These are phyloP conservation scores for Grantiella picta DNA, from an alignment of 2,113 vertebrate species.

Conservation along the genomic window DNA sequence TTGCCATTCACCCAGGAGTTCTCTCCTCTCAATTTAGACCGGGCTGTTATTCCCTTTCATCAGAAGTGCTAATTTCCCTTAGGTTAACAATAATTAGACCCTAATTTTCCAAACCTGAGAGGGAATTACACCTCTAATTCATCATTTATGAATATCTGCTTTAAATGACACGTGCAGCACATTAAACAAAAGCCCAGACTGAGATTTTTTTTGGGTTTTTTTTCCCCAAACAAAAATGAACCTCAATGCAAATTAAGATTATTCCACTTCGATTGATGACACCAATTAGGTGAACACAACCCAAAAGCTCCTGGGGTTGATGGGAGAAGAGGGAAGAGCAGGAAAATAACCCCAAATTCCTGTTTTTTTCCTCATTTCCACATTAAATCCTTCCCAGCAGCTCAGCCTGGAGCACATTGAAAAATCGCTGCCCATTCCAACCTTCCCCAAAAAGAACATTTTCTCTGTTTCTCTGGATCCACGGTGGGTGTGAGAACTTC, in stretches of 20 bases:
- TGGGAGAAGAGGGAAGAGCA: background rate
- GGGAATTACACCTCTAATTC: conserved; percentile 11
- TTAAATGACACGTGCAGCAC: background rate
- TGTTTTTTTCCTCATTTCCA: background rate
- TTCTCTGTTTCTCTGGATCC: background rate
- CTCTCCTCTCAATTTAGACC: background rate
- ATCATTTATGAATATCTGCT: background rate
- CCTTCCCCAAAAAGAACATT: background rate
- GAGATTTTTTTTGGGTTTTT: background rate
- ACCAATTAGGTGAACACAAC: background rate
- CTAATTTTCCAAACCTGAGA: conserved; percentile 29
- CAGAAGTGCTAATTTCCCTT: background rate
- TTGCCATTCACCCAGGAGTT: background rate
- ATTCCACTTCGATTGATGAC: background rate
- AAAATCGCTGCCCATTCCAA: background rate
- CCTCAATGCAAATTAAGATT: background rate
- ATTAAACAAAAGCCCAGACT: background rate
- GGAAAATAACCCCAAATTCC: background rate
- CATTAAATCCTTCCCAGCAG: background rate
- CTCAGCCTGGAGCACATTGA: background rate
- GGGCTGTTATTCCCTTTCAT: background rate
- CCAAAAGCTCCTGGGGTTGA: background rate
- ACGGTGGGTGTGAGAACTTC: background rate
- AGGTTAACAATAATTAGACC: conserved; percentile 27
- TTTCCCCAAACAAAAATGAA: conserved; percentile 1